phyloP scores from a whole-genome alignment of 1,140 invertebrate genomes.

The Ooceraea biroi region DNA sequence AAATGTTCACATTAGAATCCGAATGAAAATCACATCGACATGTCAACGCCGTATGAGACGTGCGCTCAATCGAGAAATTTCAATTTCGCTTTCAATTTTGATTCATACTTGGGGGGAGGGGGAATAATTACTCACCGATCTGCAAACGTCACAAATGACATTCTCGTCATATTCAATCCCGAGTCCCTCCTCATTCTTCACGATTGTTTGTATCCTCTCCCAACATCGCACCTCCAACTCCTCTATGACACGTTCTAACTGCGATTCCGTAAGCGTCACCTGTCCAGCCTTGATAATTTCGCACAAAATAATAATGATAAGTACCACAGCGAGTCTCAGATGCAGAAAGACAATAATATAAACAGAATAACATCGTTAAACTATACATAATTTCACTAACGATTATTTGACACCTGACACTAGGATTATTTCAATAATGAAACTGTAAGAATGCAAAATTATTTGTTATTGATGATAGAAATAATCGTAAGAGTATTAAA shows the following conservation, averaged over 20 bases:
- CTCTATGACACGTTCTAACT: conserved; percentile 96
- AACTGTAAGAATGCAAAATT: too few relatives aligned
- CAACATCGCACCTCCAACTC: conserved; percentile 96
- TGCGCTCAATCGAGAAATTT: too few relatives aligned
- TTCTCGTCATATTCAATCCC: conserved; percentile 99
- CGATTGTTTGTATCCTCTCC: conserved; percentile 97
- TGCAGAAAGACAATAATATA: background rate
- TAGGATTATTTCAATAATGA: too few relatives aligned
- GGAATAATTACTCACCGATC: conserved; percentile 90
- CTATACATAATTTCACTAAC: background rate
- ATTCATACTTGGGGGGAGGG: too few relatives aligned
- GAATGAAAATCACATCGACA: background rate
- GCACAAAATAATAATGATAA: conserved; percentile 56
- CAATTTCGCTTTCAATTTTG: too few relatives aligned
- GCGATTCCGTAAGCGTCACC: conserved; percentile 92
- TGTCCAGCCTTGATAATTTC: conserved; percentile 88
- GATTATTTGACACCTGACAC: too few relatives aligned
- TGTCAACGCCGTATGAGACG: too few relatives aligned
- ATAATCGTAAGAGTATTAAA: conserved; percentile 6
- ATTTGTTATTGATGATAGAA: background rate
- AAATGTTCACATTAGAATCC: conserved; percentile 21
- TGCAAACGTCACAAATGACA: conserved; percentile 99
- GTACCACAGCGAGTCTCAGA: background rate
- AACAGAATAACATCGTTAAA: background rate
- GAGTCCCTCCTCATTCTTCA: conserved; percentile 97